Evolutionary conservation across 2,113 vertebrate species (phyloP).

Genomic region (Caracal caracal): DNA sequence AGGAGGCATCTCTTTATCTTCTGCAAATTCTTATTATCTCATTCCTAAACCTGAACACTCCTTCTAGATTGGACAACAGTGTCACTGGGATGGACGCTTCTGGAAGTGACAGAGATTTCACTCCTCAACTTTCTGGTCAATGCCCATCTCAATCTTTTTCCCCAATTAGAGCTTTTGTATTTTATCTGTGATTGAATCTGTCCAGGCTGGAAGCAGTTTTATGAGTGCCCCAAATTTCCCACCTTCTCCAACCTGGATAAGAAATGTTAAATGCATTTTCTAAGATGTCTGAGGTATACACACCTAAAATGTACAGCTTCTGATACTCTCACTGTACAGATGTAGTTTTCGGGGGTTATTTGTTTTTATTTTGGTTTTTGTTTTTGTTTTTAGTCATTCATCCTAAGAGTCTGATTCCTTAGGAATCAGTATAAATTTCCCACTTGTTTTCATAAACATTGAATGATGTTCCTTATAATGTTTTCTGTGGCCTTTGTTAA

Average conservation of each 20-base stretch:
- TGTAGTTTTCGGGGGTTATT: neutral
- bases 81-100: conserved; percentile 59
- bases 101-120: conserved; percentile 59
- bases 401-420: neutral
- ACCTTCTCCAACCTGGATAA: neutral
- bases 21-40: conserved; percentile 37
- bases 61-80: conserved; percentile 65
- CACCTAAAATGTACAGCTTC: neutral
- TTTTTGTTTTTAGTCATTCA: neutral
- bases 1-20: neutral
- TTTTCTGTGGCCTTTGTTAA: neutral
- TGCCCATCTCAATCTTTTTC: conserved; percentile 78
- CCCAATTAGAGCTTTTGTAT: conserved; percentile 51
- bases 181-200: conserved; percentile 73
- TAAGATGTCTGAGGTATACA: conserved; percentile 45
- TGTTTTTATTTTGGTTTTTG: neutral
- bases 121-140: conserved; percentile 54
- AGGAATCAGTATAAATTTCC: neutral
- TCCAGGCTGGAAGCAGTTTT: conserved; percentile 49
- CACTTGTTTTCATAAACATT: conserved; percentile 32
- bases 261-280: conserved; percentile 68
- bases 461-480: neutral
- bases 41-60: conserved; percentile 69
- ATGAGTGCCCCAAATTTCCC: neutral
- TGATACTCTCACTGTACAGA: neutral